Base-by-base conservation (phyloP, 2,888 invertebrate genomes). In the Sphecodes monilicornis region DNA sequence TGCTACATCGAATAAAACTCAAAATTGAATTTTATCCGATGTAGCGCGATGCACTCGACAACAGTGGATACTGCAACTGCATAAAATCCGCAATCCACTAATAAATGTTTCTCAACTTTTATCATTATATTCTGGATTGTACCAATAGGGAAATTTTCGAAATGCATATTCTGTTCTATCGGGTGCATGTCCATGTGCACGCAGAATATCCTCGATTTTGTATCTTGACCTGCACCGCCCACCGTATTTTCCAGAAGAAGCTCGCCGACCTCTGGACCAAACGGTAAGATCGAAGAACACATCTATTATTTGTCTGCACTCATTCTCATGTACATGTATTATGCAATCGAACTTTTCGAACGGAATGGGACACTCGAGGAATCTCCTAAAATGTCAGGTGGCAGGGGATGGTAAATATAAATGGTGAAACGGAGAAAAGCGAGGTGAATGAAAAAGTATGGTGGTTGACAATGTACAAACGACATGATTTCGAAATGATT, bases 201-300 rank as follows among this genome's bases (percentile, higher is more conserved):
- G 68, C 39, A 68, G 68, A 39, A 68, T 68, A 39, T 68, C 68
- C 68, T 68, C n/a, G 68, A 68, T 68, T 68, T 68, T 39, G 36
- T 39, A 39, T 22, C 68, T 68, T 68, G 39, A 68, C 39, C 68
- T 39, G n/a, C n/a, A 68, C n/a, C n/a, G 68, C n/a, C 68, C 36
- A 39, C 39, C 36, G 36, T 68, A 68, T 39, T 68, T 66, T 66
- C 66, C 66, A 66, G 68, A 68, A 36, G n/a, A 68, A 68, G 36
- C 36, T 68, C 36, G n/a, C 68, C 39, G 68, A 68, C 39, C 68
- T 39, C 39, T 39, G 66, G 66, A 36, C 66, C 36, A 66, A 66
- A n/a, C 22, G 32, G 66, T 66, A 66, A 66, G 36, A 66, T 66
- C 66, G 66, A 36, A 68, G 68, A 68, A 39, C 39, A 39, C 68